These are phyloP conservation scores for Toxotes chatareus DNA, from an alignment of 2,113 vertebrate species.

Conservation along the genomic window DNA sequence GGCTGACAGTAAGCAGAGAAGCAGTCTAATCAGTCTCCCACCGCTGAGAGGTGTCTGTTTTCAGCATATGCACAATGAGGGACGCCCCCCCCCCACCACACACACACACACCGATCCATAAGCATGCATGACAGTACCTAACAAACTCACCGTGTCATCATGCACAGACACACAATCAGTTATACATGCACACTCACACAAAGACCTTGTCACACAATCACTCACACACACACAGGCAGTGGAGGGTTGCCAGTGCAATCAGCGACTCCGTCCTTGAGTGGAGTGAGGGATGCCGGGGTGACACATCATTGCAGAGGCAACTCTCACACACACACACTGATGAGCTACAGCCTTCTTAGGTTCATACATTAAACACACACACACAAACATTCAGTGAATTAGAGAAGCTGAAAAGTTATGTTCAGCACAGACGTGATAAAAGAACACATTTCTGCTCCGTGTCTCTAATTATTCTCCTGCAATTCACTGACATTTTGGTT, in stretches of 20 bases:
- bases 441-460: not conserved
- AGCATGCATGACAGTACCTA: not conserved
- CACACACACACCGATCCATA: not conserved
- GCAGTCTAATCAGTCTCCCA: not conserved
- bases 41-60: constrained; percentile 14
- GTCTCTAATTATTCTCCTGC: constrained; percentile 46
- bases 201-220: constrained; percentile 4
- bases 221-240: constrained; percentile 11
- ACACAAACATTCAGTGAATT: not conserved
- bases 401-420: not conserved
- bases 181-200: not conserved
- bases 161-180: constrained; percentile 3
- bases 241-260: constrained; percentile 58
- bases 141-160: constrained; percentile 1
- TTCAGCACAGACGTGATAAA: constrained; percentile 2
- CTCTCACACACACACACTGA: constrained; percentile 19
- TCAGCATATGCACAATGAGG: not conserved
- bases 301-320: constrained; percentile 38
- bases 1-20: not conserved
- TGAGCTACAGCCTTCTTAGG: not conserved
- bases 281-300: constrained; percentile 52
- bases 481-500: constrained; percentile 50
- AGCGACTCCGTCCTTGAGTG: constrained; percentile 56
- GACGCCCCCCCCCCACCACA: not conserved
- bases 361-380: not conserved